phyloP scores from a whole-genome alignment of 2,113 vertebrate genomes.

The Albula glossodonta region DNA sequence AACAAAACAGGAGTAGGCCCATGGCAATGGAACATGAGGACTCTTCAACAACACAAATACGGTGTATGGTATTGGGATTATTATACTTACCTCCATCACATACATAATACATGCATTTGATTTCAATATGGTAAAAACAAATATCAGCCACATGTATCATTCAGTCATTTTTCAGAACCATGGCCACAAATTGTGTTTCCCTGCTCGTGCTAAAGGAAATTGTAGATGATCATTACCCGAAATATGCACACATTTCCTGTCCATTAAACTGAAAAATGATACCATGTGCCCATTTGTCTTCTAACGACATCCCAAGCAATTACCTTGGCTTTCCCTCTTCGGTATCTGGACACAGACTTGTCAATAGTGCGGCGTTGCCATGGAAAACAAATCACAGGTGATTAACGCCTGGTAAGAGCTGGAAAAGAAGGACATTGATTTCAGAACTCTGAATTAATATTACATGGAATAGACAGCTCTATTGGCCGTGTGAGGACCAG shows the following conservation, averaged over 20 bases:
- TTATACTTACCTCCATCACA: neutral
- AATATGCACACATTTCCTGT: conserved; percentile 2
- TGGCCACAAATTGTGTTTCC: neutral
- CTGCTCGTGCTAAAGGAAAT: neutral
- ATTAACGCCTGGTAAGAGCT: conserved; percentile 27
- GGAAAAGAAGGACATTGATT: conserved; percentile 12
- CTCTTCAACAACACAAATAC: neutral
- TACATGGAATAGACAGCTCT: neutral
- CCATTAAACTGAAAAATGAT: neutral
- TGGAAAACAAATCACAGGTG: conserved; percentile 29
- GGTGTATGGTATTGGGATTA: neutral
- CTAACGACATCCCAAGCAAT: conserved; percentile 19
- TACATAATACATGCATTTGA: neutral
- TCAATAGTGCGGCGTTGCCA: conserved; percentile 23
- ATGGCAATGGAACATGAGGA: neutral
- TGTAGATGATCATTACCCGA: conserved; percentile 1
- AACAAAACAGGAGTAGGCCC: neutral
- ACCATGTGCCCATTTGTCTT: neutral
- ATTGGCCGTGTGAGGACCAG: neutral
- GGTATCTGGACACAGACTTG: conserved; percentile 2
- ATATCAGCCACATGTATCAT: neutral
- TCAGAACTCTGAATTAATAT: conserved; percentile 19
- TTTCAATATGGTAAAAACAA: neutral
- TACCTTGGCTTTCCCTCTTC: neutral
- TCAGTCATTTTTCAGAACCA: neutral